Base-by-base conservation (phyloP, 2,888 invertebrate species). In the Ophion ellenae region DNA sequence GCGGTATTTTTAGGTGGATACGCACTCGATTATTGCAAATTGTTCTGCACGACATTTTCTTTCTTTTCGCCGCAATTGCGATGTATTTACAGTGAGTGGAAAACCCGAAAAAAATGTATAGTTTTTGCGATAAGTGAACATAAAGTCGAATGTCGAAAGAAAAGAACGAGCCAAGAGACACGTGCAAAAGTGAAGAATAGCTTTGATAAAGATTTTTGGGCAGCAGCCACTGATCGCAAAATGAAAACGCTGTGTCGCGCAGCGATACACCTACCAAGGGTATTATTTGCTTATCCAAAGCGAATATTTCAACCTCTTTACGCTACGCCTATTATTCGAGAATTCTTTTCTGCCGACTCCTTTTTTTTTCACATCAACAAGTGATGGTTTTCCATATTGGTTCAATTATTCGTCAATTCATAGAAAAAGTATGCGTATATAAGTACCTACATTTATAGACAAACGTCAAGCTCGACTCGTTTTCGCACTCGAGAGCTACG, bases 231-330 rank as follows among this genome's bases (percentile, higher is more conserved):
- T 76, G 78, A 81, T 66, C 9, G 77, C 81, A 64, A 83, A 78
- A 70, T 17, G 14, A 66, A 81, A 74, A 81, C 59, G 40, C 83
- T 76, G 73, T 63, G 53, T 83, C 20, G 86, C 88, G 88, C 76
- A 87, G 88, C 87, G 81, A 84, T 88, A 85, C 87, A 86, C 85
- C 87, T 89, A 90, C 75, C 83, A 88, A 90, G 40, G 88, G 88
- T 89, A 90, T 89, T 88, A 87, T 89, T 89, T 88, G 89, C 88
- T 88, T 88, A 73, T 85, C 87, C 88, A 71, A 89, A 89, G 66
- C 40, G 73, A 73, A 80, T 71, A 75, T 66, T n/a, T 74, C 78
- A 81, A 84, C 82, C 80, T 82, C 66, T 79, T 88, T 86, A 84
- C 84, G 83, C 84, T 87, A 85, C 73, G 83, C 63, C 85, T 84